Conservation (phyloP, 2,888 invertebrate genomes). For the Therioaphis trifolii region DNA sequence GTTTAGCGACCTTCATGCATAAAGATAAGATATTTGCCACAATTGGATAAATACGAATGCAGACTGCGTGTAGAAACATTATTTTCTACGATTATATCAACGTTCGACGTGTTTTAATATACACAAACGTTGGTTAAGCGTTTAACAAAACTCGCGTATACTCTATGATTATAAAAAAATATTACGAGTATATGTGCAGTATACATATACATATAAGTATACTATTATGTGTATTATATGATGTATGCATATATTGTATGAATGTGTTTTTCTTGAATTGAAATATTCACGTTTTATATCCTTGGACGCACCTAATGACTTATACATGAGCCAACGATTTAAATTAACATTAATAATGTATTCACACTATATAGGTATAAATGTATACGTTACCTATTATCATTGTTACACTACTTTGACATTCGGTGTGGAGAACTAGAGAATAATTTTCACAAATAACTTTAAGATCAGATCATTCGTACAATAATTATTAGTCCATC, state of each 20-base stretch:
- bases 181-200: neutral
- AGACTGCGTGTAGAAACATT: constrained; percentile 17
- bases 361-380: neutral
- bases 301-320: constrained; percentile 52
- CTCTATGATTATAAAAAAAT: constrained; percentile 35
- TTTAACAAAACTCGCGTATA: constrained; percentile 33
- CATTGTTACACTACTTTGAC: constrained; percentile 20
- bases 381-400: neutral
- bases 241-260: neutral
- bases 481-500: neutral
- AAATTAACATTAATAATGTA: constrained; percentile 38
- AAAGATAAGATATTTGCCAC: constrained; percentile 35
- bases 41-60: constrained; percentile 45
- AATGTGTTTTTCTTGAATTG: constrained; percentile 19
- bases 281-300: constrained; percentile 40
- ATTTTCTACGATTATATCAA: constrained; percentile 39
- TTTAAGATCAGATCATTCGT: constrained; percentile 28
- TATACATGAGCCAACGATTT: constrained; percentile 29
- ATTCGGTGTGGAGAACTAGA: neutral
- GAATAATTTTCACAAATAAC: constrained; percentile 37
- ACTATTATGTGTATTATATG: neutral
- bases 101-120: constrained; percentile 30
- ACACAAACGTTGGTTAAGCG: neutral
- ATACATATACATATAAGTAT: neutral
- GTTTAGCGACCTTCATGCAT: constrained; percentile 21